Evolutionary conservation across 2,113 vertebrate species (phyloP), one percentile per base, ranked within the genome.

Genomic region (Eublepharis macularius): DNA sequence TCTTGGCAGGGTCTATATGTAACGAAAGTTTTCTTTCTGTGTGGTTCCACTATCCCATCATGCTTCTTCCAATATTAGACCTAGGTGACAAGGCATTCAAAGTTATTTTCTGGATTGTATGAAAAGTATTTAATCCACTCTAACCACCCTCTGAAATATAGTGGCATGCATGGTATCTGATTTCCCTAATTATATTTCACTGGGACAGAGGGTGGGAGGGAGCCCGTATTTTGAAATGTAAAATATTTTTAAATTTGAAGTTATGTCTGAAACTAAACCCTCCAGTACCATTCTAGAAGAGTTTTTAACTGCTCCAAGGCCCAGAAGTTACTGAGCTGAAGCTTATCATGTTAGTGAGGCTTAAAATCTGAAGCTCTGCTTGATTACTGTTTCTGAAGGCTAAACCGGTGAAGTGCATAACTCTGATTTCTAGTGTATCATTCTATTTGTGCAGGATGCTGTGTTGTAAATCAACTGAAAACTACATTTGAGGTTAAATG

Each of bases 51-150:
- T 36, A 8, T 54, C 54, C 29, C 49, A 39, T 34, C 24, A 80
- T 63, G 43, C 78, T 73, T 65, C 51, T 74, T 69, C 45, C 47
- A 74, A 74, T 24, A 74, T 49, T 74, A 65, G 84, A 80, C 45
- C 57, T 65, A 43, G 69, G 69, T 65, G 49, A 60, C 69, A 65
- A 65, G 21, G 51, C 41, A 36, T 85, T 72, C 68, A 85, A 74
- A 85, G 69, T 54, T 73, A 68, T 41, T 39, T 86, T 49, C 43
- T 74, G 80, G 75, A 60, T 80, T 69, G 49, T 24, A 65, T 21
- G 49, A 69, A 69, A 80, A 86, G 36, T n/a, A 74, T 74, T 74
- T 80, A 65, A 74, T 86, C 34, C 51, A 74, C 80, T 86, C n/a
- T n/a, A 83, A 41, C 39, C 39, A 26, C 39, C 4, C 54, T 74